Conservation (phyloP, 1,140 invertebrate species). For the Diabrotica undecimpunctata region DNA sequence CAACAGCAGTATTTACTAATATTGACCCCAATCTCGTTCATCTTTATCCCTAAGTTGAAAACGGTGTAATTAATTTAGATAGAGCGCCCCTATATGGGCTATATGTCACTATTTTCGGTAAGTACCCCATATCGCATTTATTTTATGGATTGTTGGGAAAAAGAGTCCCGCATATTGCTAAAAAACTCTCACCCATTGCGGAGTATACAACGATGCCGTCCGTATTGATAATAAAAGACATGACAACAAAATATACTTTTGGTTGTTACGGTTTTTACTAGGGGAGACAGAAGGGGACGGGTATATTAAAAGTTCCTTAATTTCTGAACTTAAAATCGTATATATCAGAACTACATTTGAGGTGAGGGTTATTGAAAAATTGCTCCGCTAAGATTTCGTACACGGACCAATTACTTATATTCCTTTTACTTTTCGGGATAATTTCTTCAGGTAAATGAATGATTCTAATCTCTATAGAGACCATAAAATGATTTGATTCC, state of each 20-base stretch:
- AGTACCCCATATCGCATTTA: background rate
- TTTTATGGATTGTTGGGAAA: background rate
- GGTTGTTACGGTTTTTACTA: constrained; percentile 26
- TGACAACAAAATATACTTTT: constrained; percentile 39
- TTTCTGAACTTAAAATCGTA: background rate
- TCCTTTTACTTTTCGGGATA: too few species aligned
- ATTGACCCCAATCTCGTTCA: background rate
- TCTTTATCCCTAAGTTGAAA: background rate
- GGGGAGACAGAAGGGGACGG: background rate
- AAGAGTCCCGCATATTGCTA: constrained; percentile 17
- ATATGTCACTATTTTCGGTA: constrained; percentile 11
- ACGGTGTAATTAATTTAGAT: constrained; percentile 3
- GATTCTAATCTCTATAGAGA: too few species aligned
- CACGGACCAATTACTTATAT: too few species aligned
- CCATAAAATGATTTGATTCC: too few species aligned
- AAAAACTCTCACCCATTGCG: constrained; percentile 14
- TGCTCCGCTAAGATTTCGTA: too few species aligned
- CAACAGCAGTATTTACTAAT: background rate
- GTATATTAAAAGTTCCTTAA: background rate
- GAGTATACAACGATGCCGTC: constrained; percentile 12
- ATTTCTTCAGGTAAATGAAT: too few species aligned
- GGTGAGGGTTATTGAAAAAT: too few species aligned
- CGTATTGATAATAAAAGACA: constrained; percentile 32
- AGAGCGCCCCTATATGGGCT: constrained; percentile 12
- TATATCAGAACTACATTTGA: too few species aligned